Evolutionary conservation across 2,113 vertebrate species (phyloP).

Genomic region (Myiopsitta monachus): DNA sequence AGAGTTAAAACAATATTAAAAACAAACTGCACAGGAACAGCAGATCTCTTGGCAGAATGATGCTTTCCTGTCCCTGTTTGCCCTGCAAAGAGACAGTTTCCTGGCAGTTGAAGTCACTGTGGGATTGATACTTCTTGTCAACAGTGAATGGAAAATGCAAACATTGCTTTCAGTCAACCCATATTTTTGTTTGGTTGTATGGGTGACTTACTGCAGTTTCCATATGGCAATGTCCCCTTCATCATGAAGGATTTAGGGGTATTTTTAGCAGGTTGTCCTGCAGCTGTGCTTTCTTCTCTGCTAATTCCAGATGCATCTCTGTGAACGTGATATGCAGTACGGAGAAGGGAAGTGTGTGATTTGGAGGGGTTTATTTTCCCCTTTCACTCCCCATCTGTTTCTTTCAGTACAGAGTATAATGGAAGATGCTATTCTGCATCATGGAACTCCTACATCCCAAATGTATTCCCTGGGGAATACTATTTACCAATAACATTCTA

Average conservation of each 20-base stretch:
- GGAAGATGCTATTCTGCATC: neutral
- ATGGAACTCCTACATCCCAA: neutral
- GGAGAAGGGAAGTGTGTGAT: neutral
- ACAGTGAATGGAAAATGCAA: neutral
- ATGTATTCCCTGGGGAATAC: neutral
- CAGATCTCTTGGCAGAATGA: neutral
- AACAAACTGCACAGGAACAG: neutral
- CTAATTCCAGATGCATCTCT: neutral
- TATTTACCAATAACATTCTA: neutral
- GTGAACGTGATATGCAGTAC: neutral
- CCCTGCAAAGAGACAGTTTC: neutral
- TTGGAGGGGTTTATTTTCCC: neutral
- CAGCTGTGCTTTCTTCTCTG: neutral
- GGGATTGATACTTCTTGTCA: neutral
- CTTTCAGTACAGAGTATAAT: neutral
- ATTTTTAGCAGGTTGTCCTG: neutral
- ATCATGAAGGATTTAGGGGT: neutral
- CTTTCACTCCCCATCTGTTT: neutral
- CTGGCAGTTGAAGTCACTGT: neutral
- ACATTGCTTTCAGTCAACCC: neutral
- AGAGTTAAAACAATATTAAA: neutral
- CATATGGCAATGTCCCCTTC: neutral
- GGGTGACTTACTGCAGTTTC: neutral
- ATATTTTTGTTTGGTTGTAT: neutral
- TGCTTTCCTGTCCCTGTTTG: neutral